Evolutionary conservation across 2,113 vertebrate species (phyloP), one percentile per base, ranked within the genome.

Genomic region (Aspiorhynchus laticeps): DNA sequence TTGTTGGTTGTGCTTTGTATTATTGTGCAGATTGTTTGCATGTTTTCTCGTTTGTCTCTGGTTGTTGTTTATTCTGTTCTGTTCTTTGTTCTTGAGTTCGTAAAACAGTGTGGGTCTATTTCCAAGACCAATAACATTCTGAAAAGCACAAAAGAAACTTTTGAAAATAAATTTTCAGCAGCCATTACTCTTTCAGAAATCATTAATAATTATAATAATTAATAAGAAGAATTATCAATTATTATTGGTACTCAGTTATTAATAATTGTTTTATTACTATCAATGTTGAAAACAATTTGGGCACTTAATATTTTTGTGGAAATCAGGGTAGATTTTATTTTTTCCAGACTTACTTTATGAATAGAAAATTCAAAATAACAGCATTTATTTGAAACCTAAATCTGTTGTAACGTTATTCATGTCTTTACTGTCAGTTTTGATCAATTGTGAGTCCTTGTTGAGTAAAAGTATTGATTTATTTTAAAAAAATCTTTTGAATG

Each of bases 1-100:
- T 77, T 74, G 19, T 78, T 83, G 26, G 24, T 77, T 76, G 38
- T 31, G 83, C 46, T 80, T 86, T 80, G 63, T 77, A 19, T 80
- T 46, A 63, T 21, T 48, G 41, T 33, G 69, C n/a, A 17, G 67
- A 61, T 86, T 77, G 21, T 78, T 38, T 26, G 61, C 28, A 2
- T 46, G 26, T 14, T 84, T 26, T 63, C 17, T 46, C 9, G 0
- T 65, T 76, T 59, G 19, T 69, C 24, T 56, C 53, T 76, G 28
- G 14, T 63, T 10, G 31, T 28, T 87, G 74, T 83, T 53, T 56
- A 80, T 26, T 36, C 21, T 73, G 14, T 74, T 74, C 28, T 84
- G 75, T 53, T 76, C 26, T 78, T 78, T 78, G 43, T 46, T 46
- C 6, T 76, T n/a, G 24, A 61, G 73, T 69, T 36, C 43, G 53